These are phyloP conservation scores for Mechanitis messenoides DNA, from an alignment of 2,888 invertebrate species.

Conservation along the genomic window DNA sequence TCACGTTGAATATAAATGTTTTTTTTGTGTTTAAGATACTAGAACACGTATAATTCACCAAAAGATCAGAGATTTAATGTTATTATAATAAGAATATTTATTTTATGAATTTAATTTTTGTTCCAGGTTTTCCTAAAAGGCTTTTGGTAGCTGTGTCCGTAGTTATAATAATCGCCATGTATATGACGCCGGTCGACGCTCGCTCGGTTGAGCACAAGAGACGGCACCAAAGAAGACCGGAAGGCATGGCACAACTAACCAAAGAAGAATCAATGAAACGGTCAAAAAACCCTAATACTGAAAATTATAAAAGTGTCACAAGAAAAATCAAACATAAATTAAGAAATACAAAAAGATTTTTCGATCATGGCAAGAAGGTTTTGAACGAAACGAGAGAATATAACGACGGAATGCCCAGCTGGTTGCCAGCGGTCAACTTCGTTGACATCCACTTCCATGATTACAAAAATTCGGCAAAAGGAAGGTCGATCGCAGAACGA, in stretches of 20 bases:
- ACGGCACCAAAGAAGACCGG: slow-evolving; percentile 54
- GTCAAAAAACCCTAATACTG: slow-evolving; percentile 44
- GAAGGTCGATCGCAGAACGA: slow-evolving; percentile 50
- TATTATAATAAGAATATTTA: slow-evolving; percentile 2
- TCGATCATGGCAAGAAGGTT: slow-evolving; percentile 49
- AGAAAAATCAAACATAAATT: slow-evolving; percentile 59
- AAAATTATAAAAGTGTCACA: slow-evolving; percentile 53
- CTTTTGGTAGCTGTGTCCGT: slow-evolving; percentile 70
- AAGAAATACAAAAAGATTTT: slow-evolving; percentile 55
- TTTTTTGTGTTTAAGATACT: not conserved
- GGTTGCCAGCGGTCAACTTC: slow-evolving; percentile 67
- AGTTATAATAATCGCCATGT: slow-evolving; percentile 64
- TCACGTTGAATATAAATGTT: slow-evolving; percentile 24
- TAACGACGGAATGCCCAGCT: slow-evolving; percentile 59
- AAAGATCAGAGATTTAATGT: not conserved
- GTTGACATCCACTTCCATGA: slow-evolving; percentile 61
- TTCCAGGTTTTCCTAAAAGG: slow-evolving; percentile 74
- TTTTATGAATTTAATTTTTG: slow-evolving; percentile 36
- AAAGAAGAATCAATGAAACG: slow-evolving; percentile 45
- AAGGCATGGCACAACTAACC: slow-evolving; percentile 43
- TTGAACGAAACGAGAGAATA: slow-evolving; percentile 57
- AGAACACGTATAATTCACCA: not conserved
- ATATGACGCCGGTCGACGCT: slow-evolving; percentile 59
- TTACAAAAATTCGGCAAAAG: slow-evolving; percentile 44
- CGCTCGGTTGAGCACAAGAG: slow-evolving; percentile 51